Evolutionary conservation across 35 echinoderm and acorn worm species (phyloP), one percentile per base, ranked within the genome.

Genomic region (Amphiura filiformis): DNA sequence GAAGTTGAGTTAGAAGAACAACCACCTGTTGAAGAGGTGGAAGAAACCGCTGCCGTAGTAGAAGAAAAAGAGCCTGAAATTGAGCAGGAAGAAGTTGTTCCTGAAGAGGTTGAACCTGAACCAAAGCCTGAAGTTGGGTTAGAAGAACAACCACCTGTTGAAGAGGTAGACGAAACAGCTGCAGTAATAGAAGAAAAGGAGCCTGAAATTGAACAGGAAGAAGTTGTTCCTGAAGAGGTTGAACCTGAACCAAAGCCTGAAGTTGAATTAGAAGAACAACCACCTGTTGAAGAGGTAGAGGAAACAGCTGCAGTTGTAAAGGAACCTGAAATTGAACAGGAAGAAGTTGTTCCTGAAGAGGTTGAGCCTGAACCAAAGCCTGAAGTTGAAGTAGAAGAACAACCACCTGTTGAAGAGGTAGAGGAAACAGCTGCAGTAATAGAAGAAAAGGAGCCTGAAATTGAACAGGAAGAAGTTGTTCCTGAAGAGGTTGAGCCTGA

Each of bases 311-410:
- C 31, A 3, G 35, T 39, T 39, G 80, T 39, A 31, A 39, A 31
- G n/a, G 80, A 31, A 82, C 1, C 39, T 44, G 86, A 38, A 76
- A 56, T 80, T n/a, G 90, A 87, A 61, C 84, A 80, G 39, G 41
- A 87, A 33, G 82, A 91, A 80, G 78, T 87, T 32, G 79, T 86
- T 86, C 76, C 76, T 57, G 41, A 83, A 35, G 81, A 87, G 35
- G 39, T 81, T 39, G 78, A 82, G 0, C 20, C 49, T 30, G 14
- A 81, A 30, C 49, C 47, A 65, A 78, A 76, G 20, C 31, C n/a
- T 34, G 37, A 77, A 36, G 32, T 37, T 20, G 86, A 41, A 23
- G 36, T 76, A 87, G 85, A 78, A 39, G 32, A 38, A 40, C 65
- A 87, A 41, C 37, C 75, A 75, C 31, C 85, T 34, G 26, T 70